These are phyloP conservation scores for Cichladusa arquata DNA, from an alignment of 2,113 vertebrate species.

Conservation along the genomic window DNA sequence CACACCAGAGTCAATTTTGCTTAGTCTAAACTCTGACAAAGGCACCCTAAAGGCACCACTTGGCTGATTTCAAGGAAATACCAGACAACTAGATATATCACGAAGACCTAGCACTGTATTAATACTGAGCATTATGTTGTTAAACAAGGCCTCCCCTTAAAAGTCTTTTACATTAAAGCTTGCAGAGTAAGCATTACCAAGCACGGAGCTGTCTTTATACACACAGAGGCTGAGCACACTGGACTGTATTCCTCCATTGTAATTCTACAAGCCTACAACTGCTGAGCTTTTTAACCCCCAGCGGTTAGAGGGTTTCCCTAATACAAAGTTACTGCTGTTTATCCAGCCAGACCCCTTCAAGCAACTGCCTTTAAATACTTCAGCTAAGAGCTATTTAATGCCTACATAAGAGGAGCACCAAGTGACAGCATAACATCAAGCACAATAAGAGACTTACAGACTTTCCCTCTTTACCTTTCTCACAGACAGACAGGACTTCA, in stretches of 20 bases:
- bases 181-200: not conserved
- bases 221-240: not conserved
- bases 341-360: not conserved
- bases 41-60: not conserved
- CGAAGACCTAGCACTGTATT: not conserved
- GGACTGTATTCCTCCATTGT: constrained; percentile 8
- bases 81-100: not conserved
- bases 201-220: constrained; percentile 10
- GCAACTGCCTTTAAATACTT: not conserved
- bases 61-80: not conserved
- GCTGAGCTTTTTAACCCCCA: constrained; percentile 8
- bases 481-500: constrained; percentile 56
- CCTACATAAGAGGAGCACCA: not conserved
- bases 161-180: not conserved
- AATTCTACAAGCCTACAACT: not conserved
- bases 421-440: not conserved
- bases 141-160: not conserved
- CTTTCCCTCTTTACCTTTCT: constrained; percentile 65
- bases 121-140: not conserved
- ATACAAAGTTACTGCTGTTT: constrained; percentile 9
- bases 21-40: not conserved
- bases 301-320: not conserved
- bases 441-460: not conserved
- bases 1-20: not conserved
- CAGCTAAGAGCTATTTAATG: not conserved